Evolutionary conservation across 2,797 vertebrate species (phyloP).

Genomic region (Pterois miles): DNA sequence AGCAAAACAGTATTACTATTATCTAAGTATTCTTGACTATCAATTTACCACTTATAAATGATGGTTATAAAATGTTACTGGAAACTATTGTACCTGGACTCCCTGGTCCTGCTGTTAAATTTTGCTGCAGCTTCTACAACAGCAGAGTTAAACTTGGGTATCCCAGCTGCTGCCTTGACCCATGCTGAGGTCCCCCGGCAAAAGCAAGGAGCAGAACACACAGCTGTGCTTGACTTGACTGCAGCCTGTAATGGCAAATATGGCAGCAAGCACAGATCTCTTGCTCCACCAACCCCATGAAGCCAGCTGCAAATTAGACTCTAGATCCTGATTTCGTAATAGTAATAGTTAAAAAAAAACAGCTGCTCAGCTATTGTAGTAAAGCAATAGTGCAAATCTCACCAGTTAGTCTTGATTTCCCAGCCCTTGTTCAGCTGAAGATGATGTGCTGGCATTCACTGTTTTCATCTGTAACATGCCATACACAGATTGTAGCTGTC

Average conservation of each 20-base stretch:
- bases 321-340: constrained; percentile 14
- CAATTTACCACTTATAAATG: no score
- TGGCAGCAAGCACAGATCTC: constrained; percentile 19
- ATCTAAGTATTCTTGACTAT: no score
- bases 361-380: not conserved
- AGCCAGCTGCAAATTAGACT: not conserved
- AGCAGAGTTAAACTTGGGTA: constrained; percentile 6
- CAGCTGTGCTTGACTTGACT: constrained; percentile 32
- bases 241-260: no score
- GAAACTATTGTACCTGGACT: not conserved
- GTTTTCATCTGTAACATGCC: constrained; percentile 12
- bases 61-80: no score
- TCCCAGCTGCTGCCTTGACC: constrained; percentile 26
- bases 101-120: constrained; percentile 1
- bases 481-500: constrained; percentile 4
- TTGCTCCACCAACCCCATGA: not conserved
- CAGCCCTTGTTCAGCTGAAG: not conserved
- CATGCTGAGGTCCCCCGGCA: constrained; percentile 30
- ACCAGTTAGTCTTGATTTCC: constrained; percentile 4
- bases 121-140: not conserved
- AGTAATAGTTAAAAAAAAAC: not conserved
- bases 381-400: constrained; percentile 1
- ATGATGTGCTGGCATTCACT: not conserved
- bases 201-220: constrained; percentile 17
- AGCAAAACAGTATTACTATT: no score